Conservation (phyloP, 1,140 invertebrate species). For the Calycopis cecrops region DNA sequence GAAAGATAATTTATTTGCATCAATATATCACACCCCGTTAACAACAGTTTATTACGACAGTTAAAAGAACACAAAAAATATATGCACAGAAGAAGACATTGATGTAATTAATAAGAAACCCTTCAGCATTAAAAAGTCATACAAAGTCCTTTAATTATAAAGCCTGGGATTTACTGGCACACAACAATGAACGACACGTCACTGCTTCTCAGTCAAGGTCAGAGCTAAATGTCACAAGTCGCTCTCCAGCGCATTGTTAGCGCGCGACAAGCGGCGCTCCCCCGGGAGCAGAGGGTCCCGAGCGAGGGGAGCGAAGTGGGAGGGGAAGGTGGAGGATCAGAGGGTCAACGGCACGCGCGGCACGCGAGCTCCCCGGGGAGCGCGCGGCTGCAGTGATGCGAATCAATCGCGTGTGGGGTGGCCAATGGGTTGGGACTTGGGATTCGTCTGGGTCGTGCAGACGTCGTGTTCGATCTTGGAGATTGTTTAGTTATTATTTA, state of each 20-base stretch:
- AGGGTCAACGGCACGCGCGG: constrained; percentile 24
- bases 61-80: too few species aligned
- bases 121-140: too few species aligned
- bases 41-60: too few species aligned
- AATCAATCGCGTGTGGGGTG: constrained; percentile 25
- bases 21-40: too few species aligned
- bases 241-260: constrained; percentile 23
- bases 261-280: not conserved
- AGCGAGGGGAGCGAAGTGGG: constrained; percentile 9
- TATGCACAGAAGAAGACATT: too few species aligned
- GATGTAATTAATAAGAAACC: too few species aligned
- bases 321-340: constrained; percentile 14
- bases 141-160: too few species aligned
- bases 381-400: constrained; percentile 14
- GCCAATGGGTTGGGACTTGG: constrained; percentile 20
- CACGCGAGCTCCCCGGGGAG: constrained; percentile 12
- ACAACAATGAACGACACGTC: too few species aligned
- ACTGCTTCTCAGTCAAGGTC: not conserved
- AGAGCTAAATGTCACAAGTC: not conserved
- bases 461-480: too few species aligned
- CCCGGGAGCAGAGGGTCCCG: constrained; percentile 12
- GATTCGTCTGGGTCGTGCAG: too few species aligned
- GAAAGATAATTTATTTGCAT: too few species aligned
- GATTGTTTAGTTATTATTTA: constrained; percentile 15
- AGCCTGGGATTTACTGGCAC: too few species aligned